Evolutionary conservation across 2,888 invertebrate genomes (phyloP), one percentile per base, ranked within the genome.

Genomic region (Agonum fuliginosum): DNA sequence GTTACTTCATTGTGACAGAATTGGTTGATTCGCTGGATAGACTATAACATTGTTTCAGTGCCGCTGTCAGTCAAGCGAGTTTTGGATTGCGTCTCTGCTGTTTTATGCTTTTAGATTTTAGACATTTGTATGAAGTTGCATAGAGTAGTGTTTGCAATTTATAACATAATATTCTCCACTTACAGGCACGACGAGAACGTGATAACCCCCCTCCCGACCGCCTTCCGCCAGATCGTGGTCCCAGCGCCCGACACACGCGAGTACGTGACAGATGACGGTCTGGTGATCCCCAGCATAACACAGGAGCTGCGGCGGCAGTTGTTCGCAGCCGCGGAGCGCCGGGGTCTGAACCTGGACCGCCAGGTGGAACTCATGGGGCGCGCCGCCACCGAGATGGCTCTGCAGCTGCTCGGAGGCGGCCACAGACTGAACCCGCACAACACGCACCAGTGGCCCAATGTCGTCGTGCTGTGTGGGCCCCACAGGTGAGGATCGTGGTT

Each of bases 171-270:
- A 34, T 10, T 34, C 8, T n/a, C n/a, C n/a, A n/a, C n/a, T 34
- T 19, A 92, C 86, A 91, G 95, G 3, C 95, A 94, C 87, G 95
- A 97, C 88, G 95, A 97, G 88, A 96, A 95, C 81, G 91, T 97
- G 77, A 90, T 97, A 79, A 90, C 90, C 69, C 88, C 91, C 12
- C 88, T 89, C 78, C 92, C 93, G 2, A 88, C 91, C 3, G 89
- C 90, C 19, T 89, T 91, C 82, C 89, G 92, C 69, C 93, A 93
- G 85, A 94, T 96, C 80, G 88, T 89, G 78, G 91, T 94, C 80
- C 93, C 94, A n/a, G 88, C 89, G 81, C 88, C 90, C 81, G 89
- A 90, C 82, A 83, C 86, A 69, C 87, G 87, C 80, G 91, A 92
- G 85, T 94, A 93, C 88, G 93, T 93, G 12, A 94, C 93, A 83